Evolutionary conservation across 2,888 invertebrate genomes (phyloP).

Genomic region (Plebejus argus): DNA sequence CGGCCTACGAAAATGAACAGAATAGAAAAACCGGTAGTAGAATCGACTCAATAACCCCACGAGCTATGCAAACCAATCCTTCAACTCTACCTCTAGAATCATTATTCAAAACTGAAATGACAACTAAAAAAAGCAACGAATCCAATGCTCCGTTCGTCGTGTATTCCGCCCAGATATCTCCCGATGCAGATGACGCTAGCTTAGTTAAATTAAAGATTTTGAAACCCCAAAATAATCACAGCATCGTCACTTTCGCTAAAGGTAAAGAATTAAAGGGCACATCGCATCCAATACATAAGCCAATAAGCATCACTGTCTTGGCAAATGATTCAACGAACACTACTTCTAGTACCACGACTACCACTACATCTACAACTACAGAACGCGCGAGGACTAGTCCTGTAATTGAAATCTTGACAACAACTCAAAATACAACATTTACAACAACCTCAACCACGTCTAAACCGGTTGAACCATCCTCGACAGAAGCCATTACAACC

Average conservation of each 20-base stretch:
- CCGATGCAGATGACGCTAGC: slow-evolving; percentile 58
- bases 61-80: slow-evolving; percentile 72
- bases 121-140: slow-evolving; percentile 52
- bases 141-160: slow-evolving; percentile 69
- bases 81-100: slow-evolving; percentile 86
- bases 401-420: slow-evolving; percentile 50
- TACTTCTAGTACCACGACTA: slow-evolving; percentile 46
- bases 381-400: slow-evolving; percentile 49
- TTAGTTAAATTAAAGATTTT: slow-evolving; percentile 61
- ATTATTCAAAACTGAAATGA: slow-evolving; percentile 81
- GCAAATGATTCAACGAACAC: slow-evolving; percentile 43
- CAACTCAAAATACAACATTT: slow-evolving; percentile 40
- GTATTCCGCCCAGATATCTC: slow-evolving; percentile 67
- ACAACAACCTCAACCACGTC: slow-evolving; percentile 45
- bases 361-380: slow-evolving; percentile 46
- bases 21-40: slow-evolving; percentile 53
- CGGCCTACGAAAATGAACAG: slow-evolving; percentile 71
- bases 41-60: slow-evolving; percentile 68
- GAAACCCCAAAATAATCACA: slow-evolving; percentile 60
- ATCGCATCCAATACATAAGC: slow-evolving; percentile 52
- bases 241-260: slow-evolving; percentile 66
- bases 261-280: slow-evolving; percentile 67
- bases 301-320: slow-evolving; percentile 54
- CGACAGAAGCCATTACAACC: slow-evolving; percentile 42
- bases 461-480: slow-evolving; percentile 38